A percentile compares a stretch with the other conserved stretches of the same genome.
Conservation (phyloP, 2,888 invertebrate genomes). For the Callyntrura sp. region DNA sequence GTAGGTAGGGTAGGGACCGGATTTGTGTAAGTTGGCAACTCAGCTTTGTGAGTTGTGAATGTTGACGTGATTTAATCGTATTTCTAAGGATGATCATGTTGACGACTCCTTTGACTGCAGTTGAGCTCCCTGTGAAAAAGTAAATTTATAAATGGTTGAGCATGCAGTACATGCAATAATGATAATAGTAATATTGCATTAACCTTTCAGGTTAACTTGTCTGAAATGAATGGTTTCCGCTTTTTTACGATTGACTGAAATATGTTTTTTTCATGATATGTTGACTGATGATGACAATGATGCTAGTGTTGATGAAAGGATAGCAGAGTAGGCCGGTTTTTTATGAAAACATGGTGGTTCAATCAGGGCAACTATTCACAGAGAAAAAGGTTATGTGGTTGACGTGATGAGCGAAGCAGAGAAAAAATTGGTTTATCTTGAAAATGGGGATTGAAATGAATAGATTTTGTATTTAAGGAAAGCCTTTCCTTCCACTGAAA, state of each 20-base stretch:
- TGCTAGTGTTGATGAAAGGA: neutral
- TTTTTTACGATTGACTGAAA: slow-evolving; percentile 4
- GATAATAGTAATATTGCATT: slow-evolving; percentile 44
- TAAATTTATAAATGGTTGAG: neutral
- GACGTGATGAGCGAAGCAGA: no score
- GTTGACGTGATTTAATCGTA: slow-evolving; percentile 64
- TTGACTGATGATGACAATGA: neutral
- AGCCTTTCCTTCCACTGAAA: no score
- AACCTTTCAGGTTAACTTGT: slow-evolving; percentile 66
- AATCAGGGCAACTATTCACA: neutral
- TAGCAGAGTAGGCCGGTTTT: neutral
- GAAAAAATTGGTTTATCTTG: no score
- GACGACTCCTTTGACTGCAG: slow-evolving; percentile 19
- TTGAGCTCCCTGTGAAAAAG: slow-evolving; percentile 6
- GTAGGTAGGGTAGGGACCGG: no score
- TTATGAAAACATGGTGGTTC: neutral
- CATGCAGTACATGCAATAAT: neutral
- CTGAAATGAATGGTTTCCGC: slow-evolving; percentile 59
- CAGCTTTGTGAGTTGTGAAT: neutral
- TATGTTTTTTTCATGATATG: slow-evolving; percentile 11
- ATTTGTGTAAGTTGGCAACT: no score
- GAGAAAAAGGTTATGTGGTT: neutral
- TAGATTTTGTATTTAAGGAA: no score
- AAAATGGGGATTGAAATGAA: no score
- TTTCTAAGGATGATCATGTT: slow-evolving; percentile 44